phyloP scores from a whole-genome alignment of 2,888 invertebrate genomes.

The Nudaria mundana region DNA sequence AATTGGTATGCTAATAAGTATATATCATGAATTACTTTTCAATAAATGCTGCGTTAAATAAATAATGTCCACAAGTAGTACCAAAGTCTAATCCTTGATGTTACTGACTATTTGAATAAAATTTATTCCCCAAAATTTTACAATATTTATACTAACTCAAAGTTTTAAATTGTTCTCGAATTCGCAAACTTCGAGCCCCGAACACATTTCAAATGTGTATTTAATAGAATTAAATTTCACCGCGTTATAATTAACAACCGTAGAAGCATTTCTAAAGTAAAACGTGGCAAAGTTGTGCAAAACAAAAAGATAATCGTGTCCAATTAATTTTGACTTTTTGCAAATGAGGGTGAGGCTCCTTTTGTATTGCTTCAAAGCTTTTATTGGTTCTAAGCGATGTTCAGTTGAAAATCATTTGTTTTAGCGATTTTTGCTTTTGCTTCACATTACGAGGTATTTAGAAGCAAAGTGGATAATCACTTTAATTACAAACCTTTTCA shows the following conservation, averaged over 20 bases:
- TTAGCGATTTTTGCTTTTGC: conserved; percentile 47
- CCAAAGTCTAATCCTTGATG: no score
- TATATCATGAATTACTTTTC: no score
- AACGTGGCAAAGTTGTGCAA: conserved; percentile 27
- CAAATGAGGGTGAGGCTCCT: conserved; percentile 58
- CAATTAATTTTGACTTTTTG: conserved; percentile 74
- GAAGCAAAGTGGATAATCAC: conserved; percentile 27
- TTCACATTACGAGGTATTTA: no score
- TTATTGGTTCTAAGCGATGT: conserved; percentile 58
- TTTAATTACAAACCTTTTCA: no score
- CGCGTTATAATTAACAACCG: no score
- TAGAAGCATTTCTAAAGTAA: no score
- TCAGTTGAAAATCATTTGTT: conserved; percentile 55
- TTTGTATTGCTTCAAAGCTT: conserved; percentile 45
- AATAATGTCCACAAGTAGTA: no score
- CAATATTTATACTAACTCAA: conserved; percentile 31
- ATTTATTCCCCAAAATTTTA: conserved; percentile 19
- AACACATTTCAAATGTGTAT: conserved; percentile 43
- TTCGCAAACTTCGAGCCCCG: conserved; percentile 41
- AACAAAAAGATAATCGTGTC: conserved; percentile 75
- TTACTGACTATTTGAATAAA: no score
- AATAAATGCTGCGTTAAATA: no score
- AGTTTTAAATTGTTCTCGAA: conserved; percentile 36
- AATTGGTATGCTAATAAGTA: no score
- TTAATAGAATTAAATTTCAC: conserved; percentile 29